phyloP scores from a whole-genome alignment of 2,888 invertebrate genomes.

The Tinea pellionella region DNA sequence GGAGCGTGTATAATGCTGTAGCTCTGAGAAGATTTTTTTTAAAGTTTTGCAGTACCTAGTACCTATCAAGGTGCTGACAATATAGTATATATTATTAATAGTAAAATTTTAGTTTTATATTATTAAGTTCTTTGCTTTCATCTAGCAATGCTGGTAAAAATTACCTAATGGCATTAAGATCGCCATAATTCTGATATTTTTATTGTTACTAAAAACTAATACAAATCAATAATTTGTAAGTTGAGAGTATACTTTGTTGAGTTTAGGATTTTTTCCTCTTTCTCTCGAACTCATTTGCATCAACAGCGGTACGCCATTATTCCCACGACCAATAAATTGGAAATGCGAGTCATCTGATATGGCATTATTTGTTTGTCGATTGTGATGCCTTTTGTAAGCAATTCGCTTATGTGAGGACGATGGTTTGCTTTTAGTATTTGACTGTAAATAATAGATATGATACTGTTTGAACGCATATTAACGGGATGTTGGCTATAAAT shows the following conservation, averaged over 20 bases:
- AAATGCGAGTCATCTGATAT: conserved; percentile 12
- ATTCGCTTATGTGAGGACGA: not conserved
- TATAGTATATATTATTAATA: no score
- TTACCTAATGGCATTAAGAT: no score
- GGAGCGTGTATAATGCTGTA: no score
- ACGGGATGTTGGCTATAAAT: not conserved
- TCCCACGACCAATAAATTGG: conserved; percentile 13
- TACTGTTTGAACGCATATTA: not conserved
- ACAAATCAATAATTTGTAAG: not conserved
- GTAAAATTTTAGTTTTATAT: no score
- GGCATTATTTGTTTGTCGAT: conserved; percentile 13
- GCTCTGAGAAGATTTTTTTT: no score
- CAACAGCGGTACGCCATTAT: conserved; percentile 13
- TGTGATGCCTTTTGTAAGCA: conserved; percentile 7
- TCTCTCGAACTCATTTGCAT: conserved; percentile 8
- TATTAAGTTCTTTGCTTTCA: no score
- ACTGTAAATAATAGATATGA: not conserved
- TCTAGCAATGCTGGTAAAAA: no score
- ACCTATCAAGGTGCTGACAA: no score
- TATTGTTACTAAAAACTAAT: not conserved
- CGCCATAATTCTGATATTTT: no score
- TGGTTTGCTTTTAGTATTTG: not conserved
- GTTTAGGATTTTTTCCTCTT: not conserved
- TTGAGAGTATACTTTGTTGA: not conserved
- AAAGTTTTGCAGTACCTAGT: no score